phyloP scores from a whole-genome alignment of 2,797 vertebrate species.

The Neosilurus hyrtlii region DNA sequence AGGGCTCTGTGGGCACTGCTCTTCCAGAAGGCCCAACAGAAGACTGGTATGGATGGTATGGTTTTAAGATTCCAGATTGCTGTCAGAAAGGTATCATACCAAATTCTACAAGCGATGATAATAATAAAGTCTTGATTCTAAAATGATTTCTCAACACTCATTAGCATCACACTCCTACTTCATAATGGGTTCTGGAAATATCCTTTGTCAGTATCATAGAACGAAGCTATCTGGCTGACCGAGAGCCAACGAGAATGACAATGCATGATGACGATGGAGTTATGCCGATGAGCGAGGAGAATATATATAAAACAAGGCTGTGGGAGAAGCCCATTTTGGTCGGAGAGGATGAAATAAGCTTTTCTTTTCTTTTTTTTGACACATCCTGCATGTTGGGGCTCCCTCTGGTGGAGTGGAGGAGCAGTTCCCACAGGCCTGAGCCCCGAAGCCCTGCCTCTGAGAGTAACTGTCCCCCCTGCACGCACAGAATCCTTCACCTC shows the following conservation, averaged over 20 bases:
- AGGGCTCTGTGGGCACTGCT: slow-evolving; percentile 46
- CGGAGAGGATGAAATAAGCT: slow-evolving; percentile 6
- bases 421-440: slow-evolving; percentile 66
- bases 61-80: slow-evolving; percentile 17
- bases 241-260: slow-evolving; percentile 41
- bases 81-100: slow-evolving; percentile 10
- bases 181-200: background rate
- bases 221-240: slow-evolving; percentile 23
- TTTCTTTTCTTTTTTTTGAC: slow-evolving; percentile 44
- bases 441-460: slow-evolving; percentile 68
- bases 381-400: slow-evolving; percentile 53
- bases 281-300: slow-evolving; percentile 55
- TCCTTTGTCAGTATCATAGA: background rate
- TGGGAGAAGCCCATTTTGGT: slow-evolving; percentile 44
- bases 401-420: slow-evolving; percentile 60
- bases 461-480: slow-evolving; percentile 82
- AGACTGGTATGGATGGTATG: slow-evolving; percentile 34
- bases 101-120: background rate
- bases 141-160: slow-evolving; percentile 41
- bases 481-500: slow-evolving; percentile 93
- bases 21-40: slow-evolving; percentile 45
- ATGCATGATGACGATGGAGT: slow-evolving; percentile 47
- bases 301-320: slow-evolving; percentile 41
- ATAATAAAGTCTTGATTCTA: background rate
- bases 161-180: slow-evolving; percentile 45